Conservation (phyloP, 2,113 vertebrate species). For the Gallinago media region DNA sequence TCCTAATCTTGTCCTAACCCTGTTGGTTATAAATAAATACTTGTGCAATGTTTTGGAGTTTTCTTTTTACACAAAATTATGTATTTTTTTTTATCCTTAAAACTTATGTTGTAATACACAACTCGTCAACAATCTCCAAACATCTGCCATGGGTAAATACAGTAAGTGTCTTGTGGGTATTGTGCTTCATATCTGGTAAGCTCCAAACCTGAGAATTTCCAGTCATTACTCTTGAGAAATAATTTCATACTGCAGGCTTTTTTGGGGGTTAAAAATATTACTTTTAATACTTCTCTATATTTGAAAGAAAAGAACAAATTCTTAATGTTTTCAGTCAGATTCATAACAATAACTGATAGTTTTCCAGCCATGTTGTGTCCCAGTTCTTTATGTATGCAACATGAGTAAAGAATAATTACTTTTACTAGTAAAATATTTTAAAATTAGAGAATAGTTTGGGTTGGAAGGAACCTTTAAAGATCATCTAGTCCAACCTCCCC, state of each 20-base stretch:
- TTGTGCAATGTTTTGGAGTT: constrained; percentile 11
- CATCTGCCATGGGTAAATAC: neutral
- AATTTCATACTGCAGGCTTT: neutral
- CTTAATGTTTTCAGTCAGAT: neutral
- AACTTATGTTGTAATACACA: neutral
- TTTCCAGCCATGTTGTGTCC: neutral
- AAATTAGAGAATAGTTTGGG: neutral
- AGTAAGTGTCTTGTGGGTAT: neutral
- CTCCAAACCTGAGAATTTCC: neutral
- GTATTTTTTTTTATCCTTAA: neutral
- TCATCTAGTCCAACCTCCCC: neutral
- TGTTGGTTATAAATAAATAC: neutral
- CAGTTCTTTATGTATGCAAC: neutral
- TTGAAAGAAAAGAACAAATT: neutral
- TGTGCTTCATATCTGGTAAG: neutral
- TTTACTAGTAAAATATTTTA: neutral
- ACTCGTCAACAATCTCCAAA: neutral
- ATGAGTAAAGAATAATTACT: neutral
- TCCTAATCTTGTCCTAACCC: neutral
- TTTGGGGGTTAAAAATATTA: neutral
- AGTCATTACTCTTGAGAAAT: neutral
- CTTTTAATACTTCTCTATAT: neutral
- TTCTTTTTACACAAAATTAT: neutral
- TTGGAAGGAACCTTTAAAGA: neutral
- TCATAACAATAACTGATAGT: neutral